Conservation (phyloP, 1,140 invertebrate genomes). For the Druon quercuslanigerum region DNA sequence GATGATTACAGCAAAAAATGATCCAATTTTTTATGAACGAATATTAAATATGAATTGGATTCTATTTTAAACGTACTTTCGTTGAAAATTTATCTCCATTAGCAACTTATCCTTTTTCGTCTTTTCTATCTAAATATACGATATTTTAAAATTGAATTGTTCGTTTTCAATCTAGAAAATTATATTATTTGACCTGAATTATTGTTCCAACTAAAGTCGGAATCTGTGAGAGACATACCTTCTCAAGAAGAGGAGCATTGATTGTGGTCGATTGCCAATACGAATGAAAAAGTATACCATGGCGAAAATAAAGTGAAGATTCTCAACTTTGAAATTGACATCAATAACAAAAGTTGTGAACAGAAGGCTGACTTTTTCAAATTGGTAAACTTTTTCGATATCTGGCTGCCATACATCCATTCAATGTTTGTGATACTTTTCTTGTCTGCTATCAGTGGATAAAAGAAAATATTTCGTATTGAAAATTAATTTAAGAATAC, state of each 20-base stretch:
- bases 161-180: too few relatives aligned
- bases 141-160: too few relatives aligned
- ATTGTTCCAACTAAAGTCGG: too few relatives aligned
- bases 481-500: too few relatives aligned
- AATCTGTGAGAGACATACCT: neutral
- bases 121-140: too few relatives aligned
- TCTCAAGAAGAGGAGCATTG: neutral
- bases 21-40: too few relatives aligned
- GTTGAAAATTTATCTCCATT: too few relatives aligned
- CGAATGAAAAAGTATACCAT: neutral
- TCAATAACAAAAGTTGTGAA: constrained; percentile 26
- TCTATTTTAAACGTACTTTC: too few relatives aligned
- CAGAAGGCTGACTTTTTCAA: constrained; percentile 15
- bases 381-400: constrained; percentile 26
- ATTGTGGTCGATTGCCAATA: constrained; percentile 5
- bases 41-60: too few relatives aligned
- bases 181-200: too few relatives aligned
- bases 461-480: neutral
- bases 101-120: too few relatives aligned
- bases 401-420: constrained; percentile 7
- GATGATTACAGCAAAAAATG: too few relatives aligned
- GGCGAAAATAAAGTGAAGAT: neutral
- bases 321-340: constrained; percentile 25
- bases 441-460: constrained; percentile 3
- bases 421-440: constrained; percentile 7